These are phyloP conservation scores for Odocoileus virginianus DNA, from an alignment of 2,113 vertebrate species.

Conservation along the genomic window DNA sequence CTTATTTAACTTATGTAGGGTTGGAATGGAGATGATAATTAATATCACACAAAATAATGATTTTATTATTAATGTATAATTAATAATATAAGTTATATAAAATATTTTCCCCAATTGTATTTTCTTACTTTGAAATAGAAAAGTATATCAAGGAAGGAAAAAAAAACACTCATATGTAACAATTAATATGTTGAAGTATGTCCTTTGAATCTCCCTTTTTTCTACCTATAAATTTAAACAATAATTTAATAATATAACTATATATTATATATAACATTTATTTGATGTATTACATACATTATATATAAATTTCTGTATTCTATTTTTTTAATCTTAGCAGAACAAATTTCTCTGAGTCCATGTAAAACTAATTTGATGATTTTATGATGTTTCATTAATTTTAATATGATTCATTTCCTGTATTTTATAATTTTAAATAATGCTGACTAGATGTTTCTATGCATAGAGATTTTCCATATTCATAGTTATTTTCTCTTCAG, in stretches of 20 bases:
- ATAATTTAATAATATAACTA: neutral
- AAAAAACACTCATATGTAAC: neutral
- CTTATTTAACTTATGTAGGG: neutral
- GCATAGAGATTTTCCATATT: neutral
- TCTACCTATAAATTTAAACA: neutral
- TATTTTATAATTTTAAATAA: neutral
- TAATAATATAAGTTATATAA: neutral
- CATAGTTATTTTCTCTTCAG: neutral
- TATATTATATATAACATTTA: neutral
- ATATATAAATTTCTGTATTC: neutral
- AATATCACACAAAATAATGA: neutral
- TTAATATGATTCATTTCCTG: neutral
- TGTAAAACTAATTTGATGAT: neutral
- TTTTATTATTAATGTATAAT: neutral
- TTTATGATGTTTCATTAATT: neutral
- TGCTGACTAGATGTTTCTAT: neutral
- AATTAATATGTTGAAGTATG: neutral
- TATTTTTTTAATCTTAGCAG: neutral
- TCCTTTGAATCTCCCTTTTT: neutral
- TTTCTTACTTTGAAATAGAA: constrained; percentile 5
- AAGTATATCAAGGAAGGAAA: neutral
- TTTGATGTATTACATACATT: neutral
- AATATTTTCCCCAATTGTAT: neutral
- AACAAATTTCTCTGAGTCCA: neutral
- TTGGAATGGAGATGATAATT: neutral